A percentile compares a stretch with the other conserved stretches of the same genome.
Conservation (phyloP, 2,797 vertebrate genomes). For the Poeciliopsis paucimaculata region DNA sequence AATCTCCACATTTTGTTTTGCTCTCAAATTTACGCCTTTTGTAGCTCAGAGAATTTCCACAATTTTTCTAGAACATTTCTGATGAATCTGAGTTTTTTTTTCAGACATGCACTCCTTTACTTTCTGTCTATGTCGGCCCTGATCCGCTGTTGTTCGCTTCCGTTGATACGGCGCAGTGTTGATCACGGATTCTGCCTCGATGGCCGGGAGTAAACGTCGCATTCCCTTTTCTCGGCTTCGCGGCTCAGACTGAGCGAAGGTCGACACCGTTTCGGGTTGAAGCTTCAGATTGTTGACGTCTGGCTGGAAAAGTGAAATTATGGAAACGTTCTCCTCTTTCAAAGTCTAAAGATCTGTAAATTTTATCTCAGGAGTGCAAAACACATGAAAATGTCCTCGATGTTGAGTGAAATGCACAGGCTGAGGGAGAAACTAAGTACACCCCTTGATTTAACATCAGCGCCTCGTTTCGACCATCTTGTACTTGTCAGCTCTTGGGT, state of each 20-base stretch:
- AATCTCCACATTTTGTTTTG: no score
- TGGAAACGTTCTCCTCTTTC: not conserved
- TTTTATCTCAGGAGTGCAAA: not conserved
- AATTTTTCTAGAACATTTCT: no score
- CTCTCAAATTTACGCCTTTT: no score
- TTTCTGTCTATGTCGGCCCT: no score
- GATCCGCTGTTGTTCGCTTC: no score
- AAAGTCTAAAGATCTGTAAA: not conserved
- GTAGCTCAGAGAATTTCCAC: no score
- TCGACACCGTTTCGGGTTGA: not conserved
- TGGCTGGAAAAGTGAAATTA: not conserved
- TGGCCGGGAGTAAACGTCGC: constrained; percentile 57
- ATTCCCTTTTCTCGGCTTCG: constrained; percentile 51
- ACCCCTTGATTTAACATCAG: not conserved
- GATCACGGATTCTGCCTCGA: constrained; percentile 11
- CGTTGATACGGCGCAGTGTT: not conserved
- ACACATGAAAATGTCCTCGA: not conserved
- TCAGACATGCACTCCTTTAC: no score
- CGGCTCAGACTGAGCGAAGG: not conserved
- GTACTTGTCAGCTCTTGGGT: not conserved
- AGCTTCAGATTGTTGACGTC: not conserved
- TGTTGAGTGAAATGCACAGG: not conserved
- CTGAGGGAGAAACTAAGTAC: not conserved
- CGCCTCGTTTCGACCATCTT: not conserved
- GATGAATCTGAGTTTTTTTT: no score